A percentile compares a stretch with the other conserved stretches of the same genome.
Conservation (phyloP, 2,888 invertebrate species). For the Euplagia quadripunctaria region DNA sequence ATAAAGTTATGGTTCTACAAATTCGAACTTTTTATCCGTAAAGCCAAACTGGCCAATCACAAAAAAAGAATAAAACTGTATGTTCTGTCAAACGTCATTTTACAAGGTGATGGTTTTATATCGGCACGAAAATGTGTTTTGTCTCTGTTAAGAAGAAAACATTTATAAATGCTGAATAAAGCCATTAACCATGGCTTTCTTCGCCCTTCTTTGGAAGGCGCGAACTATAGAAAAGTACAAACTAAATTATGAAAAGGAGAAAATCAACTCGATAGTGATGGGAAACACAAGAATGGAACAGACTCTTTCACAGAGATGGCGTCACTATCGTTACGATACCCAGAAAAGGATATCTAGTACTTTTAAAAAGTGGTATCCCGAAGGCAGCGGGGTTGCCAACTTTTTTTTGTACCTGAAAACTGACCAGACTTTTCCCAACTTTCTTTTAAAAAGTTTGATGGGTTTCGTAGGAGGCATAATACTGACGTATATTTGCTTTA, state of each 20-base stretch:
- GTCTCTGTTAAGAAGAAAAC: conserved; percentile 38
- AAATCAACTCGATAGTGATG: conserved; percentile 83
- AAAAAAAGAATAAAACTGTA: background rate
- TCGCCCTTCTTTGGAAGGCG: conserved; percentile 87
- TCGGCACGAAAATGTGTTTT: conserved; percentile 43
- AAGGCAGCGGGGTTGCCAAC: conserved; percentile 69
- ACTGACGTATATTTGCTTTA: conserved; percentile 89
- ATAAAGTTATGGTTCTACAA: too few species aligned
- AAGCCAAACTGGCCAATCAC: background rate
- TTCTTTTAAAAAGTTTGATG: conserved; percentile 88
- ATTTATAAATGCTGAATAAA: conserved; percentile 41
- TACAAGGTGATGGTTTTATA: conserved; percentile 22
- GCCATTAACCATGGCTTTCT: conserved; percentile 81
- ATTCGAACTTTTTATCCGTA: background rate
- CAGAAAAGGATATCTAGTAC: conserved; percentile 74
- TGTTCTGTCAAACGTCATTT: conserved; percentile 31
- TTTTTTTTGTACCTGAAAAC: conserved; percentile 70
- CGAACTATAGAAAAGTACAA: conserved; percentile 82
- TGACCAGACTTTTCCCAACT: conserved; percentile 86
- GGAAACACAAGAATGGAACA: conserved; percentile 75
- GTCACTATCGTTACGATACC: conserved; percentile 74
- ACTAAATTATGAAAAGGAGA: conserved; percentile 86
- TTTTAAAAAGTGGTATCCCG: conserved; percentile 74
- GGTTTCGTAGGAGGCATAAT: conserved; percentile 90
- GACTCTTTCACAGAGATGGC: conserved; percentile 80